Percentiles rank a stretch among this genome's conserved stretches.
These are phyloP conservation scores for Martes flavigula DNA, from an alignment of 2,797 vertebrate genomes.

Conservation along the genomic window DNA sequence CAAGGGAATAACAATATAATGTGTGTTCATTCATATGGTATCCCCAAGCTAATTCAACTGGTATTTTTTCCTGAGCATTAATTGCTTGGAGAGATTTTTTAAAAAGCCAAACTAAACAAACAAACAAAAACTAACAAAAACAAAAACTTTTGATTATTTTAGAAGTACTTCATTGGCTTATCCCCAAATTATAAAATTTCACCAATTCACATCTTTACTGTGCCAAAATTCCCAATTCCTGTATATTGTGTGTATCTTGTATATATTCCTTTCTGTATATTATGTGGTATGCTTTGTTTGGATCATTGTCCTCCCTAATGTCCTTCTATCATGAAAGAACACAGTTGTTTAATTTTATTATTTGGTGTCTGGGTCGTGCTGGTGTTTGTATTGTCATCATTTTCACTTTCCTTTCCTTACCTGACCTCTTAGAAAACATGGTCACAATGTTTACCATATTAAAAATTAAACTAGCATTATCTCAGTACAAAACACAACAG, in stretches of 20 bases:
- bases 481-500: not conserved
- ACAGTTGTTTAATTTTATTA: not conserved
- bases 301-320: not conserved
- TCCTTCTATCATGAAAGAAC: not conserved
- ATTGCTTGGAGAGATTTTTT: not conserved
- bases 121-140: not conserved
- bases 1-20: not conserved
- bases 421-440: not conserved
- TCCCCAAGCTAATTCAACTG: not conserved
- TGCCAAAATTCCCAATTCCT: not conserved
- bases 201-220: not conserved
- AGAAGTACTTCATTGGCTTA: not conserved
- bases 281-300: not conserved
- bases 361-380: not conserved
- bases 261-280: not conserved
- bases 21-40: not conserved
- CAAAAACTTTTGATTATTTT: not conserved
- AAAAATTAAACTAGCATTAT: not conserved
- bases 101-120: not conserved
- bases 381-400: not conserved
- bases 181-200: not conserved
- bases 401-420: not conserved
- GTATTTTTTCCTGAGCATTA: not conserved
- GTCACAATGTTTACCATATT: not conserved
- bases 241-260: not conserved